Evolutionary conservation across 2,888 invertebrate genomes (phyloP).

Genomic region (Drosophila affinis): DNA sequence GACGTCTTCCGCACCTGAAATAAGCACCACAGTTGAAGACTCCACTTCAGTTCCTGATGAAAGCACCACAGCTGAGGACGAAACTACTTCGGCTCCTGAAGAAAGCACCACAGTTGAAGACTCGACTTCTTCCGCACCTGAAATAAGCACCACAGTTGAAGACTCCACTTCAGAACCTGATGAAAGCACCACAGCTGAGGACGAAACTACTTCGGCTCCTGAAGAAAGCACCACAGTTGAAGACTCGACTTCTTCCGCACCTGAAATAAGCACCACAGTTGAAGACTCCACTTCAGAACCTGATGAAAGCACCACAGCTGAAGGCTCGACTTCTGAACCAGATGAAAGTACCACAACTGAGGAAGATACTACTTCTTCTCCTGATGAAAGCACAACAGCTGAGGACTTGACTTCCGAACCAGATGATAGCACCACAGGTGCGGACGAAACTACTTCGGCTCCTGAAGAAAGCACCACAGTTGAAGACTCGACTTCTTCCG

Average conservation of each 20-base stretch:
- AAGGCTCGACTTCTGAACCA: not conserved
- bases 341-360: not conserved
- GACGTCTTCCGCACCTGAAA: not conserved
- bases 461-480: not conserved
- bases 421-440: not conserved
- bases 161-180: not conserved
- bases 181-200: not conserved
- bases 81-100: not conserved
- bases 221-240: not conserved
- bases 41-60: not conserved
- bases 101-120: not conserved
- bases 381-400: not conserved
- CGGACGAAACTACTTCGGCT: not conserved
- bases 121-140: not conserved
- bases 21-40: not conserved
- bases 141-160: not conserved
- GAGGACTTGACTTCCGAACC: not conserved
- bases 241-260: not conserved
- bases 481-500: not conserved
- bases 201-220: not conserved
- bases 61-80: not conserved
- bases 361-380: not conserved
- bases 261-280: not conserved
- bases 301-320: not conserved
- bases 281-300: not conserved